These are phyloP conservation scores for Platanista minor DNA, from an alignment of 2,113 vertebrate species.

Conservation along the genomic window DNA sequence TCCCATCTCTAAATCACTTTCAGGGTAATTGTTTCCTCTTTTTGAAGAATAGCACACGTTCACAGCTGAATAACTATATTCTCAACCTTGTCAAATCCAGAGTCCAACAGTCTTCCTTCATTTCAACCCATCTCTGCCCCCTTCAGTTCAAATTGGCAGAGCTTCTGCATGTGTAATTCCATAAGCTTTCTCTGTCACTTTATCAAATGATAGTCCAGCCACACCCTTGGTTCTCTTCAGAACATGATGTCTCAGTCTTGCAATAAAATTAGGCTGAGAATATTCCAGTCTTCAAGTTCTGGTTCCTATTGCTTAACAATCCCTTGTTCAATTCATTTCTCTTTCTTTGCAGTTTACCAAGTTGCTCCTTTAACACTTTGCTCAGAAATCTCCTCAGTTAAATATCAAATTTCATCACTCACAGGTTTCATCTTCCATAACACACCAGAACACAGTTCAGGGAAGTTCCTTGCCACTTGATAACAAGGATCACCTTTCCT, in stretches of 20 bases:
- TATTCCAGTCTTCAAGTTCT: not conserved
- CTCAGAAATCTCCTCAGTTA: not conserved
- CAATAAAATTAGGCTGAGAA: not conserved
- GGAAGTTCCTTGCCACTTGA: not conserved
- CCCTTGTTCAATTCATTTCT: not conserved
- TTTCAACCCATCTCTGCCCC: not conserved
- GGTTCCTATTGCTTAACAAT: not conserved
- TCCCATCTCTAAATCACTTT: not conserved
- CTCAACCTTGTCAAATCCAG: not conserved
- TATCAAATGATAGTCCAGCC: not conserved
- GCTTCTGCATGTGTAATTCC: not conserved
- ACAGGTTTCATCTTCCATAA: not conserved
- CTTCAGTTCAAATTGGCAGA: not conserved
- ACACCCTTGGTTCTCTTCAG: not conserved
- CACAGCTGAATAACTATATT: not conserved
- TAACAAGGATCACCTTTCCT: not conserved
- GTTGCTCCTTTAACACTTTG: not conserved
- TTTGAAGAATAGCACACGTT: not conserved
- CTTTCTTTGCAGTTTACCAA: not conserved
- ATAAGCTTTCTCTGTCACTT: not conserved
- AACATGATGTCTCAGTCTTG: not conserved
- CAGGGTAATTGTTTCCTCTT: not conserved
- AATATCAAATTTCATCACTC: not conserved
- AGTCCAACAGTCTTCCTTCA: not conserved
- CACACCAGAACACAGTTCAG: not conserved